Base-by-base conservation (phyloP, 1,140 invertebrate genomes). In the Papilio machaon region DNA sequence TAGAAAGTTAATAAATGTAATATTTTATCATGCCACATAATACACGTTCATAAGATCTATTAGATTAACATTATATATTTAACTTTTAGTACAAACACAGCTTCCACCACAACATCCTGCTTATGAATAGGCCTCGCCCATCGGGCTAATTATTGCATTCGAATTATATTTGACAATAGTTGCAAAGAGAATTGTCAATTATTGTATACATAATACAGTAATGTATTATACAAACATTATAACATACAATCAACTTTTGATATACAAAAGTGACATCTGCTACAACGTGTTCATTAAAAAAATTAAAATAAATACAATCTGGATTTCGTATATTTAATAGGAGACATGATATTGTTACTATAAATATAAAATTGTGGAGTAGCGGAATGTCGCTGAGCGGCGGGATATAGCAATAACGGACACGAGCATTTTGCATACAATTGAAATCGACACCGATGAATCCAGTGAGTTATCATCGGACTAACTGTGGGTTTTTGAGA, bases 11-110 rank as follows among this genome's bases (percentile, higher is more conserved):
- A 6, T 70, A 15, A 17, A 35, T 70, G 60, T 70, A 70, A 35
- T 70, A 13, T 70, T 70, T 70, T 70, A 70, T 70, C 30, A 70
- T 15, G 30, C 64, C 64, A 70, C 30, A 70, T 70, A 35, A 38
- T 70, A 38, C 30, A 35, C 13, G 15, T 70, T 70, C 64, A 70
- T 35, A 70, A 8, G 10, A 17, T 70, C 64, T 70, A 70, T 70
- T 35, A 38, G 64, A 70, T 35, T 35, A 70, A 70, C 30, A 35
- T 35, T 38, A 35, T 70, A 7, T 64, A 67, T 35, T 13, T 5
- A 70, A 70, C 11, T 35, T 17, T 35, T 38, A 35, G 13, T 67
- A 67, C 3, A 30, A n/a, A 70, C 64, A 67, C 23, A 70, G 64
- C 5, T 17, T 70, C 30, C 64, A 15, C 64, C 35, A 70, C 60